phyloP scores from a whole-genome alignment of 1,140 invertebrate genomes.

The Gerris buenoi region DNA sequence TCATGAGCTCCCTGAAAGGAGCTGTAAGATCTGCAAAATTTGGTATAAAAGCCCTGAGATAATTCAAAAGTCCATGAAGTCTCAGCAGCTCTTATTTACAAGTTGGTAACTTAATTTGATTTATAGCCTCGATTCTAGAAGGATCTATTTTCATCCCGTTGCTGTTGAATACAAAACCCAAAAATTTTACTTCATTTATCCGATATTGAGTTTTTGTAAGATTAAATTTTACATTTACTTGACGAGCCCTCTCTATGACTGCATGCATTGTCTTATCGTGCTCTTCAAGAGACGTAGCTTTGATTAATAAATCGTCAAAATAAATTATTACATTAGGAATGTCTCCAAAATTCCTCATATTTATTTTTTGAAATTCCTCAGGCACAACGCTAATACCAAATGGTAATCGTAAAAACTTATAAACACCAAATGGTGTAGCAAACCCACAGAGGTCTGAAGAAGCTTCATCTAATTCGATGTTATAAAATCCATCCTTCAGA shows the following conservation, averaged over 20 bases:
- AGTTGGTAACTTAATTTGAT: neutral
- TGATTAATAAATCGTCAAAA: conserved; percentile 26
- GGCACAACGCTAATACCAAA: conserved; percentile 26
- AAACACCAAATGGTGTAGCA: conserved; percentile 3
- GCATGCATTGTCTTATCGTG: conserved; percentile 25
- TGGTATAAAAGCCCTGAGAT: conserved; percentile 21
- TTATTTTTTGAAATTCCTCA: conserved; percentile 23
- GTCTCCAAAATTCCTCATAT: conserved; percentile 6
- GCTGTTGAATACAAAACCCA: conserved; percentile 22
- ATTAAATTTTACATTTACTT: conserved; percentile 25
- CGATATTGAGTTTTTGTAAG: conserved; percentile 24
- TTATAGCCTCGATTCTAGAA: neutral
- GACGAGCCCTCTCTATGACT: conserved; percentile 24
- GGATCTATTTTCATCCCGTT: neutral
- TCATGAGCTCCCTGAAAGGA: conserved; percentile 22
- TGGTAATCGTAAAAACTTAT: conserved; percentile 24
- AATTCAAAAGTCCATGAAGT: neutral
- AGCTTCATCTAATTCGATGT: neutral
- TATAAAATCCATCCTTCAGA: neutral
- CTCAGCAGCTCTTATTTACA: neutral
- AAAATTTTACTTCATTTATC: conserved; percentile 22
- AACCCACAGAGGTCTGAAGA: neutral
- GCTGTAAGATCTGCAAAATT: conserved; percentile 23
- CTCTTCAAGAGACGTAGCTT: conserved; percentile 21
- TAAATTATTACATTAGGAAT: conserved; percentile 20